Conservation (phyloP, 2,888 invertebrate genomes). For the Limnephilus rhombicus region DNA sequence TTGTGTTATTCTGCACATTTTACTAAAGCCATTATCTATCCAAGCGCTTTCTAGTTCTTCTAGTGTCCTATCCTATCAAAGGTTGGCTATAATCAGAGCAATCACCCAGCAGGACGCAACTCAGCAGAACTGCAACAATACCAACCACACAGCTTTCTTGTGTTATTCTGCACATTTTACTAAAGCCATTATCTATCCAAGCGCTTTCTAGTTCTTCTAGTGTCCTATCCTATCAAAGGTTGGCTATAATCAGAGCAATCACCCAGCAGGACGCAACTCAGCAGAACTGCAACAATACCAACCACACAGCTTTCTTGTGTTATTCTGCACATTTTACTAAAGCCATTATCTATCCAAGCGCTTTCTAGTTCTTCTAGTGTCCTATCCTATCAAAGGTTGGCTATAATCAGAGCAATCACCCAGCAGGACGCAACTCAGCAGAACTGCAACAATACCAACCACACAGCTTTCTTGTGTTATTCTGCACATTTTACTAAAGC, state of each 20-base stretch:
- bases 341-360: neutral
- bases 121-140: neutral
- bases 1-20: neutral
- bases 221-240: neutral
- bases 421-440: neutral
- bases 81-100: neutral
- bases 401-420: neutral
- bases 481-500: too few relatives aligned
- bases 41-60: neutral
- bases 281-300: neutral
- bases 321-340: too few relatives aligned
- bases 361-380: neutral
- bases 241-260: neutral
- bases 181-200: neutral
- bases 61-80: neutral
- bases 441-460: neutral
- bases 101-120: neutral
- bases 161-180: too few relatives aligned
- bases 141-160: neutral
- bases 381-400: neutral
- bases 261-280: neutral
- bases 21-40: neutral
- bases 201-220: neutral
- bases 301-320: neutral
- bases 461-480: neutral